phyloP scores from a whole-genome alignment of 2,797 vertebrate species.

The Clarias platycephalus region DNA sequence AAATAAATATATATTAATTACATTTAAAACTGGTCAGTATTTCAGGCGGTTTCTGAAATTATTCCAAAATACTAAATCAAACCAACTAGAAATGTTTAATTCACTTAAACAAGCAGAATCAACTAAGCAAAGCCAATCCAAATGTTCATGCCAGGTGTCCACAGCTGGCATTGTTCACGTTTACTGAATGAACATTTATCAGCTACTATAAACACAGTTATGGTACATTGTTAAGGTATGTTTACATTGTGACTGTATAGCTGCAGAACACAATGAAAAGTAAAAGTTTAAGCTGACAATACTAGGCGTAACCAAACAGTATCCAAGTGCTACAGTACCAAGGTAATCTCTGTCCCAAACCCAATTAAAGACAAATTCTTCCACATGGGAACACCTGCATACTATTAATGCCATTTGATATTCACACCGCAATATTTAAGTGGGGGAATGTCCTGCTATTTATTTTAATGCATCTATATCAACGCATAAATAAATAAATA shows the following conservation, averaged over 20 bases:
- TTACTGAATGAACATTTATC: conserved; percentile 22
- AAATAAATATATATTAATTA: background rate
- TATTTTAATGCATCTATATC: background rate
- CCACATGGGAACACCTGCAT: background rate
- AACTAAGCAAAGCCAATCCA: background rate
- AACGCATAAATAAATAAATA: too few relatives aligned
- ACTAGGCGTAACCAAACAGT: conserved; percentile 63
- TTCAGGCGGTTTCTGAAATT: background rate
- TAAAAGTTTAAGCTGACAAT: conserved; percentile 45
- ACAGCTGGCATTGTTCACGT: background rate
- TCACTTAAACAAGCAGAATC: background rate
- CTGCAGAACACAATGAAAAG: conserved; percentile 18
- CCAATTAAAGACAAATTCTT: background rate
- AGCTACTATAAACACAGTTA: conserved; percentile 31
- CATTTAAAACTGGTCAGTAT: background rate
- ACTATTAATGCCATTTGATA: background rate
- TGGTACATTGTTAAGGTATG: background rate
- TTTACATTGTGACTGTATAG: conserved; percentile 52
- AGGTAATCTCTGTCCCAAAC: background rate
- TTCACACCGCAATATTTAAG: background rate
- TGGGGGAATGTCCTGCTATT: background rate
- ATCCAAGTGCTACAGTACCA: background rate
- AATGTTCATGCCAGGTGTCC: background rate
- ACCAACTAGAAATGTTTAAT: background rate
- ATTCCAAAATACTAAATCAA: background rate